These are phyloP conservation scores for Mimachlamys varia DNA, from an alignment of 2,888 invertebrate genomes.

Conservation along the genomic window DNA sequence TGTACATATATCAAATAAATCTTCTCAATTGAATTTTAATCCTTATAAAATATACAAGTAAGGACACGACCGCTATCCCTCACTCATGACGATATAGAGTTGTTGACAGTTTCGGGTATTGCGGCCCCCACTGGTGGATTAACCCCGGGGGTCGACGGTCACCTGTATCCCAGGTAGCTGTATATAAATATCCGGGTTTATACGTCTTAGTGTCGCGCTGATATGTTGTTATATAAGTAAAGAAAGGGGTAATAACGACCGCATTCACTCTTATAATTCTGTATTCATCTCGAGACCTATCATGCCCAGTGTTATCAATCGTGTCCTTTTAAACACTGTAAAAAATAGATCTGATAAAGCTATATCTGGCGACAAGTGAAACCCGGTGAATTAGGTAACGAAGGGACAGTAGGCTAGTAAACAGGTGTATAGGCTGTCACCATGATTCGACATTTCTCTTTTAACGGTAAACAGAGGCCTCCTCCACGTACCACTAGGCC, in stretches of 20 bases:
- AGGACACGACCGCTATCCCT: neutral
- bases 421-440: neutral
- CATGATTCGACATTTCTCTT: neutral
- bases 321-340: neutral
- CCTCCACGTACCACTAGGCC: neutral
- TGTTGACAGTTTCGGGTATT: neutral
- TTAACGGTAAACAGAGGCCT: neutral
- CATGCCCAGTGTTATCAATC: neutral
- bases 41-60: slow-evolving; percentile 15
- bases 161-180: neutral
- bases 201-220: neutral
- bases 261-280: neutral
- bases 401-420: neutral
- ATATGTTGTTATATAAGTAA: neutral
- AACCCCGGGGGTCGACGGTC: neutral
- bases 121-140: neutral
- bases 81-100: neutral
- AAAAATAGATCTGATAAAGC: neutral
- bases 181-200: slow-evolving; percentile 23
- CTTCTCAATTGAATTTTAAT: neutral
- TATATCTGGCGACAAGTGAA: neutral
- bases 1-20: slow-evolving; percentile 27
- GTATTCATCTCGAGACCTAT: neutral
- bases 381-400: neutral
- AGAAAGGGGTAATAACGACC: neutral